phyloP scores from a whole-genome alignment of 2,113 vertebrate genomes.

The Pagrus major region DNA sequence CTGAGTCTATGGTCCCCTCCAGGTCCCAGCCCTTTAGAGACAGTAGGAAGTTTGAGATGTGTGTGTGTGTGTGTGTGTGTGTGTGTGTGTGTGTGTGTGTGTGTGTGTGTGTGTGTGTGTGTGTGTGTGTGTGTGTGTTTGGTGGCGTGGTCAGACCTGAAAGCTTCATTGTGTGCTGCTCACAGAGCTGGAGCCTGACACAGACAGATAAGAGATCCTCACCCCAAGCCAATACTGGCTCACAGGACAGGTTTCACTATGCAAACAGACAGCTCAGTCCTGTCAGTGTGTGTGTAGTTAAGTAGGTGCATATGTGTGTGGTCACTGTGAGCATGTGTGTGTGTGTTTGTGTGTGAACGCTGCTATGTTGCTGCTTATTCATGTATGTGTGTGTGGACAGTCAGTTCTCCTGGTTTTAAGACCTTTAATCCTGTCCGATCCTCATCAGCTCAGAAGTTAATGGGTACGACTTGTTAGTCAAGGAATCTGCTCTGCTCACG shows the following conservation, averaged over 20 bases:
- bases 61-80: conserved; percentile 45
- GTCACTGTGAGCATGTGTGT: not conserved
- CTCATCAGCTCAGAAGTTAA: conserved; percentile 66
- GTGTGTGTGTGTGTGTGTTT: conserved; percentile 36
- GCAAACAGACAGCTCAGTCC: conserved; percentile 50
- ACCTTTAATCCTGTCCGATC: conserved; percentile 68
- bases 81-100: too few species aligned
- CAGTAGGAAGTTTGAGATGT: conserved; percentile 48
- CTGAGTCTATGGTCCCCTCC: not conserved
- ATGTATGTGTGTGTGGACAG: conserved; percentile 31
- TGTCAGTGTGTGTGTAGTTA: conserved; percentile 21
- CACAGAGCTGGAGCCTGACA: conserved; percentile 53
- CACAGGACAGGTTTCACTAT: conserved; percentile 54
- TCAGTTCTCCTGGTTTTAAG: conserved; percentile 68
- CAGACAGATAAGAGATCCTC: conserved; percentile 65
- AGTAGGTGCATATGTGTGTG: conserved; percentile 27
- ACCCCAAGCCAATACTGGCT: conserved; percentile 40
- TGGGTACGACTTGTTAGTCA: conserved; percentile 48
- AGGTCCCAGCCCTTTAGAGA: not conserved
- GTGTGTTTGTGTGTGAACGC: conserved; percentile 12
- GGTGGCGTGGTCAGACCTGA: conserved; percentile 29
- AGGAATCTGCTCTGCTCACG: conserved; percentile 37
- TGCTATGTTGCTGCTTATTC: conserved; percentile 15
- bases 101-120: conserved; percentile 50
- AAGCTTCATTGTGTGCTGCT: conserved; percentile 57